Base-by-base conservation (phyloP, 1,140 invertebrate genomes). In the Leptoteleia sp. region DNA sequence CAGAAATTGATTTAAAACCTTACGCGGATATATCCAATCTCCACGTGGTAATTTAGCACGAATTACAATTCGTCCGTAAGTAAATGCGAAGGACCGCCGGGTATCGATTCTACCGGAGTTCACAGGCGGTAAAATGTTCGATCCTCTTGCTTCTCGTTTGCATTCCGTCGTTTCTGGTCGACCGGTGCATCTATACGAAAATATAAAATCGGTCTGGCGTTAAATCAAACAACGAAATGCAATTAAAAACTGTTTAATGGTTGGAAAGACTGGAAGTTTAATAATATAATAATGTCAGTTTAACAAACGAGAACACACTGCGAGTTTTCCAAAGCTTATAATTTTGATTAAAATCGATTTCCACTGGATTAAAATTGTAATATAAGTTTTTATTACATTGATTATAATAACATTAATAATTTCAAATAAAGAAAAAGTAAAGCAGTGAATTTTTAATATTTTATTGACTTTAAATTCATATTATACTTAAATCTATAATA, bases 21-120 rank as follows among this genome's bases (percentile, higher is more conserved):
- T 86, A 91, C 91, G 73, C 65, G 93, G 93, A 90, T 91, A 93
- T 19, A 94, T 84, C 93, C 93, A 94, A 84, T 94, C 93, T 31
- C 93, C 93, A 2, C 80, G 82, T 0, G 93, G 93, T 47, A 94
- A 83, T 86, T 93, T 93, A 1, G 93, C 93, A 22, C 89, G 89
- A 16, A 94, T 86, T 86, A 93, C 90, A 27, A 94, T 84, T 62
- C 89, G 90, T 4, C 92, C 93, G 61, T 93, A 93, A 50, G 84
- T 84, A 82, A 92, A 92, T 25, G 85, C 84, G 73, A 93, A 91
- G 9, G 87, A 84, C 15, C 71, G 68, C 59, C 91, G 92, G 0
- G 94, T 94, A 12, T 92, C 91, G 19, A 96, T 82, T 77, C 92
- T 91, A 4, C 92, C 93, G 0, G 94, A 94, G 11, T 92, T 86